Percentiles rank a stretch among this genome's conserved stretches.
Conservation (phyloP, 2,888 invertebrate species). For the Salticus scenicus region DNA sequence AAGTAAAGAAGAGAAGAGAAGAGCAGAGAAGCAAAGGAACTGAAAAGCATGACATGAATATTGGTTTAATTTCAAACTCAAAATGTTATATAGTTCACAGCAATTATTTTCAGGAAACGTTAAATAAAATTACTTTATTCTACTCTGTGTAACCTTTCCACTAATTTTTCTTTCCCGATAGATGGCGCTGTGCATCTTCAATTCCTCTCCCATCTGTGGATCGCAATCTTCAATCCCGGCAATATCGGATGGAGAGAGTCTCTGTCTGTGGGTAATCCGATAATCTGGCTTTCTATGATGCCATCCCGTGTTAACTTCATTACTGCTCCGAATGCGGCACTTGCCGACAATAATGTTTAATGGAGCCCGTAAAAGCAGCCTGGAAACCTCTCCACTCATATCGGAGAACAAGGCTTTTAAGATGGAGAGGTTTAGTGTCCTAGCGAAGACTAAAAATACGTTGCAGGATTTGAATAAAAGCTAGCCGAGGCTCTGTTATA, state of each 20-base stretch:
- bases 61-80: too few relatives aligned
- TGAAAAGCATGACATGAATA: too few relatives aligned
- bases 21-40: too few relatives aligned
- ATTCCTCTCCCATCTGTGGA: neutral
- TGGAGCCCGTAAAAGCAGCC: slow-evolving; percentile 65
- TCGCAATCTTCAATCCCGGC: slow-evolving; percentile 18
- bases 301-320: slow-evolving; percentile 69
- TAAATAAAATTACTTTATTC: too few relatives aligned
- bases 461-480: slow-evolving; percentile 11
- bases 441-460: neutral
- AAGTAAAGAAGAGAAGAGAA: too few relatives aligned
- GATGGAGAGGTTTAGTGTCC: neutral
- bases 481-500: neutral
- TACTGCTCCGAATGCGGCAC: slow-evolving; percentile 57
- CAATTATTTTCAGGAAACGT: too few relatives aligned
- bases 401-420: neutral
- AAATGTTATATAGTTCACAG: too few relatives aligned
- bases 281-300: slow-evolving; percentile 65
- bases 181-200: neutral
- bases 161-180: neutral
- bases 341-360: slow-evolving; percentile 70
- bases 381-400: slow-evolving; percentile 15
- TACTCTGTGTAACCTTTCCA: too few relatives aligned
- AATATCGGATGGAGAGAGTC: slow-evolving; percentile 19
- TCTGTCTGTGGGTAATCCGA: slow-evolving; percentile 59